These are phyloP conservation scores for Macrotus californicus DNA, from an alignment of 2,113 vertebrate genomes.

Conservation along the genomic window DNA sequence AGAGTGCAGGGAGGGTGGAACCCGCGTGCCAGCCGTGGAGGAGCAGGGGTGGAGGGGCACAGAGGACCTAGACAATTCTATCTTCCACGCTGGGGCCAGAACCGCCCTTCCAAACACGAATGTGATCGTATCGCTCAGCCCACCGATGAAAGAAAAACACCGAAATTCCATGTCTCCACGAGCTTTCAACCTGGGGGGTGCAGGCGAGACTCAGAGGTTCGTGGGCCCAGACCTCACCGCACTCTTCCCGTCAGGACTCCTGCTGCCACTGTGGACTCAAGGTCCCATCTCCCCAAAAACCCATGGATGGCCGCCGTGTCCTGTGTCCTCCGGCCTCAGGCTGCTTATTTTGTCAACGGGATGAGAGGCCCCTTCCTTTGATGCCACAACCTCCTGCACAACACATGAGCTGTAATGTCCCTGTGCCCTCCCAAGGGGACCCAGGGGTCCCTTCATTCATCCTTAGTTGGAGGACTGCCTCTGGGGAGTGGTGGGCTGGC, in stretches of 20 bases:
- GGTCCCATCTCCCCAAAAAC: background rate
- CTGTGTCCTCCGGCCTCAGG: background rate
- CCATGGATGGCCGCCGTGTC: background rate
- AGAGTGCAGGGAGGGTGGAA: background rate
- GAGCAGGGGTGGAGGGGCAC: background rate
- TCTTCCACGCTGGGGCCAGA: background rate
- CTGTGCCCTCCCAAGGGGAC: background rate
- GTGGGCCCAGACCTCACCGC: fast-evolving
- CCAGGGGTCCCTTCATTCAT: background rate
- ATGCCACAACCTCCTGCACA: too few species aligned
- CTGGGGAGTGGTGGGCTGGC: background rate
- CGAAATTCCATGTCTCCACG: background rate
- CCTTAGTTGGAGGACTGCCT: background rate
- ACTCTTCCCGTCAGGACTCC: background rate
- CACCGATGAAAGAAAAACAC: background rate
- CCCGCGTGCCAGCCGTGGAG: fast-evolving
- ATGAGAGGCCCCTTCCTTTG: background rate
- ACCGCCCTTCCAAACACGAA: background rate
- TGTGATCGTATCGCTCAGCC: fast-evolving
- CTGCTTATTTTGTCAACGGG: background rate
- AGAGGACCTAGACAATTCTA: background rate
- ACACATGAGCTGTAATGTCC: background rate
- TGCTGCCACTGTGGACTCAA: background rate
- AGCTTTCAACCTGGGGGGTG: background rate
- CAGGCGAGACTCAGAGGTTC: background rate